Evolutionary conservation across 2,888 invertebrate genomes (phyloP), one percentile per base, ranked within the genome.

Genomic region (Pedicia rivosa): DNA sequence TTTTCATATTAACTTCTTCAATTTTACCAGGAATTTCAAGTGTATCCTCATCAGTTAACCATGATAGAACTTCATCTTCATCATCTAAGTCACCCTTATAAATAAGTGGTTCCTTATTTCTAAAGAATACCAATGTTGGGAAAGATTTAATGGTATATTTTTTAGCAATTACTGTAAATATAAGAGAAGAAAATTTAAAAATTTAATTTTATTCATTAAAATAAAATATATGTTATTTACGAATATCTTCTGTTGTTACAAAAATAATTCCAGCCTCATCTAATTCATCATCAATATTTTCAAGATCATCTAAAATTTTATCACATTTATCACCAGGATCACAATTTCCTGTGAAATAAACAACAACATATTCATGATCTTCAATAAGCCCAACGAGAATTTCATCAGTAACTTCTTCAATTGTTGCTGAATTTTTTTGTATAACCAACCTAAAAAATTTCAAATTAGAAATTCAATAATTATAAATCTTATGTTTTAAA

Each of bases 391-490:
- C 80, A 42, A 71, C 68, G 17, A 91, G 62, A 49, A 91, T 88
- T 64, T 90, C 88, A 56, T 90, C 90, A 4, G 88, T 88, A 27
- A 91, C 87, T 64, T 90, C 90, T 63, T 91, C 91, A 49, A 91
- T 91, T 5, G 90, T 91, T 7, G 88, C 88, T 2, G 80, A 78
- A 52, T 78, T 78, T 59, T 90, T 87, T 53, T 90, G 88, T 47
- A 86, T 74, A 44, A 88, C 47, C 42, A 61, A 43, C 27, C 27
- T 27, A 13, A 4, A 9, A 28, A 12, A 3, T 15, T 15, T 3
- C 12, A 12, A 28, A 28, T 28, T 4, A 3, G 9, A n/a, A 28
- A 14, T 14, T 28, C 5, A 8, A 3, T 4, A 15, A 4, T 15
- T 5, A 28, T 27, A 7, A 3, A 15, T 4, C 10, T 13, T 12